These are phyloP conservation scores for Batillaria attramentaria DNA, from an alignment of 1,140 invertebrate species.

Conservation along the genomic window DNA sequence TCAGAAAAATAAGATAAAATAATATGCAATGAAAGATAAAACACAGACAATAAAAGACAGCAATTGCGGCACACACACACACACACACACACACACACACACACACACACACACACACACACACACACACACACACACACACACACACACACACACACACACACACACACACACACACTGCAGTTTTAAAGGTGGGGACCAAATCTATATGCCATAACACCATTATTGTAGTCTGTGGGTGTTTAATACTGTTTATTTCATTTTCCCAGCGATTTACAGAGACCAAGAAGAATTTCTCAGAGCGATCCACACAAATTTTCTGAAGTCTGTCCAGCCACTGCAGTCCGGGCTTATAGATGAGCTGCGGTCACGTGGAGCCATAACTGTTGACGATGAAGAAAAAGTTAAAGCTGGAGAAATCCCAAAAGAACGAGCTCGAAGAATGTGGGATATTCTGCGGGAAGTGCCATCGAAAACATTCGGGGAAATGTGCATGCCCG, in stretches of 20 bases:
- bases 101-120: not conserved
- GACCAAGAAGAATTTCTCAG: not conserved
- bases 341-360: not conserved
- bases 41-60: not conserved
- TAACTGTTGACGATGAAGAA: not conserved
- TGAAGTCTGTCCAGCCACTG: not conserved
- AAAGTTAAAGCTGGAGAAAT: too few species aligned
- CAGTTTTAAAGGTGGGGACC: not conserved
- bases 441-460: too few species aligned
- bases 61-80: not conserved
- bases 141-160: not conserved
- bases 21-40: not conserved
- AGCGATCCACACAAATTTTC: not conserved
- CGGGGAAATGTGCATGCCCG: too few species aligned
- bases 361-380: not conserved
- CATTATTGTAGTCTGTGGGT: not conserved
- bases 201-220: not conserved
- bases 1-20: not conserved
- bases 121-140: not conserved
- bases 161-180: conserved; percentile 4
- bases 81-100: not conserved
- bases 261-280: not conserved
- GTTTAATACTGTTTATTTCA: not conserved
- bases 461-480: too few species aligned
- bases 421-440: too few species aligned